Evolutionary conservation across 2,113 vertebrate genomes (phyloP), one percentile per base, ranked within the genome.

Genomic region (Heterocephalus glaber): DNA sequence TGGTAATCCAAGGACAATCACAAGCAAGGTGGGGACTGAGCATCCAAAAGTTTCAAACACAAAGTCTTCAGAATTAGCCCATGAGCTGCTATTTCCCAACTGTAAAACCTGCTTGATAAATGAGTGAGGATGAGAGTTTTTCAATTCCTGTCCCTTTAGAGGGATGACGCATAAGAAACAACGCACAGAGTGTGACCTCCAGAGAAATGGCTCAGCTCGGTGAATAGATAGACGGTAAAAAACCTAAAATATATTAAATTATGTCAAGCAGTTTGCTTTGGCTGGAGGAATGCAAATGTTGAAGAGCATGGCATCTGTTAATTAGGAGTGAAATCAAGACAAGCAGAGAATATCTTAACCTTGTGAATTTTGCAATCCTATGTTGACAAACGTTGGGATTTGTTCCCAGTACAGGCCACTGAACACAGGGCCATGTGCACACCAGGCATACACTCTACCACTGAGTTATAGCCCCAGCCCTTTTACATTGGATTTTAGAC

Each of bases 281-380:
- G 61, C 72, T 86, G 26, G 72, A 95, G 79, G 86, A 47, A 94
- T 68, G 68, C 63, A 92, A 90, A 82, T 3, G 16, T 72, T 83
- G 82, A 60, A 61, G 66, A 2, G 8, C 38, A 30, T 44, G 30
- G 7, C 20, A 17, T 65, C 35, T 28, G 24, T 52, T 65, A 79
- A 54, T 33, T 56, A 61, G 44, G 52, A 81, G 24, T 47, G 28
- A 90, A 63, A 54, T 84, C 61, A 88, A 90, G 26, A 52, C 13
- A 72, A 26, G 81, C 82, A 26, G 35, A 70, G 35, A 54, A 44
- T 28, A 41, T 63, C 12, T 33, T 86, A 72, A 44, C 7, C 19
- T 19, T 47, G 26, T 30, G 35, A 79, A 86, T 82, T 94, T 76
- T 68, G 76, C 47, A 47, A 93, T 9, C 54, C 70, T n/a, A 11